Base-by-base conservation (phyloP, 2,888 invertebrate genomes). In the Heliconius sara region DNA sequence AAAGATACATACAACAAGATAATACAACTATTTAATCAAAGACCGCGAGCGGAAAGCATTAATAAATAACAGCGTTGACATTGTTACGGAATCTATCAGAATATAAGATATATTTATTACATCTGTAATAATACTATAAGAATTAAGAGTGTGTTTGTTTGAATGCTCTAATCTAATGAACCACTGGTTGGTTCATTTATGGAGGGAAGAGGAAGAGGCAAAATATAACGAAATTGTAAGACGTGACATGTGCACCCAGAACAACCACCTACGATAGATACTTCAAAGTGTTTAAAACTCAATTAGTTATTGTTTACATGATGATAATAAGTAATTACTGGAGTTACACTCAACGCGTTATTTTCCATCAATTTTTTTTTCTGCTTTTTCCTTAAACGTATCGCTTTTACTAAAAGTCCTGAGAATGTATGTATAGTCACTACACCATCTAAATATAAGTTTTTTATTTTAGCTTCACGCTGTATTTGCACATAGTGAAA, bases 281-380 rank as follows among this genome's bases (percentile, higher is more conserved):
- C 39, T 19, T 57, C 22, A 19, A 34, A 39, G 25, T 34, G 67
- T 43, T 68, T 74, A 67, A 75, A 78, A 27, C 60, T 22, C 60
- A 74, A 75, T 75, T 79, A 79, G 60, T 68, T 47, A 79, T 63
- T 75, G 79, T 79, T 75, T 68, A 47, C 63, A 65, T 66, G 68
- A 74, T 13, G 79, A 79, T 78, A 73, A 57, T 73, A 74, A 74
- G 60, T 78, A 74, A 74, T 78, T 74, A 60, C 73, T 30, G 30
- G 39, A 34, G 79, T 79, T 68, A 75, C 34, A 79, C 63, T n/a
- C 43, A n/a, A 68, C 68, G 25, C 25, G 67, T 75, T 75, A 65
- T 75, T 66, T 75, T 75, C 75, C 68, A 75, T 30, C 19, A n/a
- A 3, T 30, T 66, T 65, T 72, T 60, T 68, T 60, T 68, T 27